Evolutionary conservation across 1,140 invertebrate genomes (phyloP).

Genomic region (Caenorhabditis tropicalis): DNA sequence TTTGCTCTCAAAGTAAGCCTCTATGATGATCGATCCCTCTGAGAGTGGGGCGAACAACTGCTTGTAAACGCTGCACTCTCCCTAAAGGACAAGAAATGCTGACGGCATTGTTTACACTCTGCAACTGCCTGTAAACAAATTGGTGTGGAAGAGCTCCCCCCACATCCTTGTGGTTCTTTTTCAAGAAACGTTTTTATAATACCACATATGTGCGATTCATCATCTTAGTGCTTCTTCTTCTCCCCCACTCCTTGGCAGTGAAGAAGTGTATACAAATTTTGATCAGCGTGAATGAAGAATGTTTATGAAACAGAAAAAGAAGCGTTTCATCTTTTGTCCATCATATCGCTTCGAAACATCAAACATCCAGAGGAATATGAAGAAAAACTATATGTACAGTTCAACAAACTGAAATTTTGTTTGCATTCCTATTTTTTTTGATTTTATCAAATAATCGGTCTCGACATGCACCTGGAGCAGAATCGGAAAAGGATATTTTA

Average conservation of each 20-base stretch:
- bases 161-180: neutral
- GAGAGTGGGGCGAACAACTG: neutral
- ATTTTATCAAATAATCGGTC: no score
- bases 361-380: neutral
- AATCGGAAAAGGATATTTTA: no score
- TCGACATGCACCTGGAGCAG: no score
- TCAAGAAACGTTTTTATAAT: neutral
- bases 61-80: neutral
- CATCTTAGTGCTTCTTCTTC: neutral
- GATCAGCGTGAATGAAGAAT: constrained; percentile 23
- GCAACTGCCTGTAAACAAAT: constrained; percentile 11
- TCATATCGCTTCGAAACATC: neutral
- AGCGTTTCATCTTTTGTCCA: neutral
- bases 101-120: neutral
- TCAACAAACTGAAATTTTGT: neutral
- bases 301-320: constrained; percentile 42
- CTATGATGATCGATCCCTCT: constrained; percentile 1
- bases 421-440: no score
- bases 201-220: constrained; percentile 41
- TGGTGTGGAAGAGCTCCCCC: no score
- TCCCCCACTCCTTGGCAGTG: neutral
- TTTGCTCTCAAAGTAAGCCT: neutral
- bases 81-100: neutral
- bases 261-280: constrained; percentile 38
- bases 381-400: neutral